Conservation (phyloP, 2,888 invertebrate species). For the Matsumyia berberina region DNA sequence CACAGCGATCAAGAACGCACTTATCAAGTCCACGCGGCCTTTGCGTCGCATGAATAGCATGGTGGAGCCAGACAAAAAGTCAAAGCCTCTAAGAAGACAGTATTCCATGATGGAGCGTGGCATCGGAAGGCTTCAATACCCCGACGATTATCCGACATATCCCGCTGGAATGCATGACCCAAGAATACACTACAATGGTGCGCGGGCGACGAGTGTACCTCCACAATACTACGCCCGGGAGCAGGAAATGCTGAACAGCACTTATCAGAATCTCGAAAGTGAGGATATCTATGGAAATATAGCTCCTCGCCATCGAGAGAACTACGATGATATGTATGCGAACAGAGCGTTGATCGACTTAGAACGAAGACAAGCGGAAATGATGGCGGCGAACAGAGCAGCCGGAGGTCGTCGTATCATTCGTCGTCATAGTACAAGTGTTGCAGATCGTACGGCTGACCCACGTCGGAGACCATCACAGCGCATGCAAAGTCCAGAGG, state of each 20-base stretch:
- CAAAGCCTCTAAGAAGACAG: conserved; percentile 81
- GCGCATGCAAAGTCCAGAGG: conserved; percentile 72
- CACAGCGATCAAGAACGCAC: conserved; percentile 83
- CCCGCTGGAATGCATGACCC: conserved; percentile 81
- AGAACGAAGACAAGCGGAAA: conserved; percentile 82
- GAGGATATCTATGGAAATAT: conserved; percentile 84
- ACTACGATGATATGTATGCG: conserved; percentile 83
- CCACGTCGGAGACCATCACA: conserved; percentile 77
- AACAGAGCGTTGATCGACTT: conserved; percentile 84
- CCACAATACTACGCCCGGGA: conserved; percentile 76
- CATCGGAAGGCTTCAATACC: conserved; percentile 82
- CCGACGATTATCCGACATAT: conserved; percentile 83
- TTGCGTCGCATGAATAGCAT: conserved; percentile 84
- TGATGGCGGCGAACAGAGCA: conserved; percentile 77
- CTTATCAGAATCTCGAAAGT: conserved; percentile 83
- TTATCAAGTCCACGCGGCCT: conserved; percentile 83
- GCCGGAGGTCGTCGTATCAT: conserved; percentile 80
- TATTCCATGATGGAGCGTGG: conserved; percentile 84
- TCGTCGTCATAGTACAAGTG: conserved; percentile 84
- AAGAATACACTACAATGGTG: conserved; percentile 76
- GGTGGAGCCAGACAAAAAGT: conserved; percentile 82
- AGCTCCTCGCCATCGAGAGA: conserved; percentile 76
- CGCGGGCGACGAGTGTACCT: conserved; percentile 75
- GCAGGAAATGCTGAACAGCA: conserved; percentile 82
- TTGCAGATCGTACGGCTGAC: conserved; percentile 81